phyloP scores from a whole-genome alignment of 1,140 invertebrate genomes.

The Drosophila paulistorum region DNA sequence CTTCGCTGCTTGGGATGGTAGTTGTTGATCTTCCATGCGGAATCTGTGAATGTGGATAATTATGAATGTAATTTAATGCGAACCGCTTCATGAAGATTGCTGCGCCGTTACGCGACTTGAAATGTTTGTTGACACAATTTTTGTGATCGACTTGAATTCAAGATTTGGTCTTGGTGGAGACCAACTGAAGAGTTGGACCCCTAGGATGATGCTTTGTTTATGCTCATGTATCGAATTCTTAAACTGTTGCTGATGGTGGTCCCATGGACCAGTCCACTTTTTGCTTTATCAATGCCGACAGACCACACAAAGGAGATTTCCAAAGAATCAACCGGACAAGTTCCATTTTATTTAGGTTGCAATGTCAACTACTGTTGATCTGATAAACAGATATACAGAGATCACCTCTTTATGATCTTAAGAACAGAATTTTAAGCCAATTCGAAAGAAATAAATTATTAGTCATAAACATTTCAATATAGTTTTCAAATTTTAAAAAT shows the following conservation, averaged over 20 bases:
- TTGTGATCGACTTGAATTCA: constrained; percentile 1
- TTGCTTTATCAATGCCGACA: constrained; percentile 64
- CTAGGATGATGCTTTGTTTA: constrained; percentile 50
- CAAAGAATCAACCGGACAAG: constrained; percentile 23
- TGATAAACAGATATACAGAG: background rate
- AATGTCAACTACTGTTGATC: background rate
- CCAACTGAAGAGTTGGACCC: background rate
- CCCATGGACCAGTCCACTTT: background rate
- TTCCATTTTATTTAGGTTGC: background rate
- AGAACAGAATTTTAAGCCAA: background rate
- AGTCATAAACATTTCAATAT: too few relatives aligned
- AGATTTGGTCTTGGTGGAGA: constrained; percentile 12
- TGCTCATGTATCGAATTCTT: constrained; percentile 42
- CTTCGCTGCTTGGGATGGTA: constrained; percentile 5
- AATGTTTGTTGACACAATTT: constrained; percentile 67
- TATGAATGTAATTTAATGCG: constrained; percentile 56
- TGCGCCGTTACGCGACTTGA: constrained; percentile 42
- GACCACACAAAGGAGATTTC: constrained; percentile 65
- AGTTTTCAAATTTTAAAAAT: too few relatives aligned
- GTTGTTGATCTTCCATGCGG: constrained; percentile 29
- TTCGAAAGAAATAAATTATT: too few relatives aligned
- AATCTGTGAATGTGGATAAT: constrained; percentile 13
- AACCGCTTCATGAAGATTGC: constrained; percentile 32
- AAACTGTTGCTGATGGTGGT: constrained; percentile 65
- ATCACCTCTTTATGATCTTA: background rate